Base-by-base conservation (phyloP, 2,888 invertebrate species). In the Phengaris arion region DNA sequence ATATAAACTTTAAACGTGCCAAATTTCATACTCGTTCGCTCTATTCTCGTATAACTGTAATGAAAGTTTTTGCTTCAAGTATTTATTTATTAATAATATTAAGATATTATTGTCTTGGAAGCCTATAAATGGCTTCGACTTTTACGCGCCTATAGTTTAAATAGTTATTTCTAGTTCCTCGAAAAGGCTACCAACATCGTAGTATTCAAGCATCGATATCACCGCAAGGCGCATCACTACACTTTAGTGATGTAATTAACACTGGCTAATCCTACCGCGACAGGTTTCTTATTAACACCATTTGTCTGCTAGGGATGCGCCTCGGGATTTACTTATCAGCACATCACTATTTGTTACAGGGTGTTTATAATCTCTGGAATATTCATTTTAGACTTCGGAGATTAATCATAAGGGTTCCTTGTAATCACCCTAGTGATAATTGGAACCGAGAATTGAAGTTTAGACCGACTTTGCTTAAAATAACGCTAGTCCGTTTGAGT, bases 261-360 rank as follows among this genome's bases (percentile, higher is more conserved):
- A 85, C 83, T 75, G 77, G 82, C 83, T 91, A 91, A 92, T 89
- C 89, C 90, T 79, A 82, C 86, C 87, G 80, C 90, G 93, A 91
- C 93, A 92, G 90, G 91, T 92, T 93, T 92, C 92, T 93, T 93
- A 92, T 91, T 93, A 91, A 88, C 87, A 83, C 90, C 91, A 93
- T 93, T 93, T 92, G 92, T 93, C 91, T 89, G 81, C 76, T 35
- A 64, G 80, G 22, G 70, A 48, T 51, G 75, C 22, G 46, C 76
- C 78, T 75, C 79, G 77, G 85, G 84, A 84, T 85, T 85, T 70
- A 83, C 82, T 84, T 84, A 85, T 85, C 85, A 81, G 80, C 80
- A 79, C 81, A 83, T 82, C 83, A 83, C 82, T 80, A 81, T 81
- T 81, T 80, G 80, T 79, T 77, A 52, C n/a, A 74, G 79, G 75